Base-by-base conservation (phyloP, 2,113 vertebrate genomes). In the Cochlearius cochlearius region DNA sequence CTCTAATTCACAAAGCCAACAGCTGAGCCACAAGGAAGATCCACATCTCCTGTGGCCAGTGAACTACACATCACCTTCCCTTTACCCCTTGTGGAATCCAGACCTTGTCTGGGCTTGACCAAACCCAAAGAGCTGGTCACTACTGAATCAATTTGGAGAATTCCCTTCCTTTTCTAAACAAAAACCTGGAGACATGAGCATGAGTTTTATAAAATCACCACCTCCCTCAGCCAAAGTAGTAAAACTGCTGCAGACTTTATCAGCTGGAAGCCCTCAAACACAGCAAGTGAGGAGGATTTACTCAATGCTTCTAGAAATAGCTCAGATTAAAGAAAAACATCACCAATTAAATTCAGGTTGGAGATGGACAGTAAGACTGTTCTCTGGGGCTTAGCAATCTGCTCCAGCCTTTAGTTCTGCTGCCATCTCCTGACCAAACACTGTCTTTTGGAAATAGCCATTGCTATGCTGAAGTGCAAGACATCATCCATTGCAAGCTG, bases 341-440 rank as follows among this genome's bases (percentile, higher is more conserved):
- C 6, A 1, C 8, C 56, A 89, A 59, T 55, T 88, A 92, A 90
- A 84, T 86, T 89, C 52, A 45, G 25, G 34, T 30, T 58, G 15
- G 45, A 85, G 58, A 85, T 18, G 16, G 26, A 39, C 45, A 64
- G 62, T 11, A 39, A 90, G 21, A 63, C 16, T 62, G 15, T 25
- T 82, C 73, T 53, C 45, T 19, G 32, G 17, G 15, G 32, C 20
- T 30, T 26, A 78, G 52, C 38, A 75, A 85, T 34, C 41, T 69
- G 27, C 32, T 89, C 18, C 68, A 87, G 66, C 9, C 66, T 94
- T 92, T 92, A 77, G 47, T 73, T 94, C 52, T 93, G 83, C 88
- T 96, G 97, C 96, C 96, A 94, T 56, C 97, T 96, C 67, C 95
- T 84, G 96, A 93, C 69, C 72, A 90, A 84, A 89, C 7, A 20